phyloP scores from a whole-genome alignment of 2,888 invertebrate genomes.

The Penaeus monodon region DNA sequence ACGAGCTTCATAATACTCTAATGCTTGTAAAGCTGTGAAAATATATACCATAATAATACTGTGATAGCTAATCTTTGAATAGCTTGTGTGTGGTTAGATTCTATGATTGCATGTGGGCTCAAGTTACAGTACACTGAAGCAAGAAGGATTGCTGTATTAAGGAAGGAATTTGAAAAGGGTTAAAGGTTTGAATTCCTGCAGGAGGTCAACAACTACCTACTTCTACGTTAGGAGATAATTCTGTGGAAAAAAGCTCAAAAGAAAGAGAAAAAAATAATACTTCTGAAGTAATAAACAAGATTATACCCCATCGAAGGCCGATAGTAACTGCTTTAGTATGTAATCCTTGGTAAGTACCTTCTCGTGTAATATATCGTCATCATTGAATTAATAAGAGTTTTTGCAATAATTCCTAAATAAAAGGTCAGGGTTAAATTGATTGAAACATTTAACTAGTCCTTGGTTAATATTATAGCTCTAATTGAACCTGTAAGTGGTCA shows the following conservation, averaged over 20 bases:
- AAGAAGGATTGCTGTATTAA: too few relatives aligned
- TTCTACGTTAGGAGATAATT: slow-evolving; percentile 74
- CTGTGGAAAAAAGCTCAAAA: slow-evolving; percentile 77
- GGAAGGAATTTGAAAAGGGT: too few relatives aligned
- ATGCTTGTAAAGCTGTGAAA: too few relatives aligned
- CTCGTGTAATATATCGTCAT: slow-evolving; percentile 80
- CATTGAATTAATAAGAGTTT: slow-evolving; percentile 76
- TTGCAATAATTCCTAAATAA: slow-evolving; percentile 71
- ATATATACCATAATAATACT: too few relatives aligned
- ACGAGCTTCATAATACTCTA: too few relatives aligned
- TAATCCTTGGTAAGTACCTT: slow-evolving; percentile 78
- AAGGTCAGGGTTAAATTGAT: slow-evolving; percentile 1
- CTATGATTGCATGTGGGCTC: too few relatives aligned
- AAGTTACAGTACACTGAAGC: too few relatives aligned
- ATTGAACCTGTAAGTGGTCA: slow-evolving; percentile 67
- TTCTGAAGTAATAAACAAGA: slow-evolving; percentile 81
- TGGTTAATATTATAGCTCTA: slow-evolving; percentile 66
- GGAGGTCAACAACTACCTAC: slow-evolving; percentile 78
- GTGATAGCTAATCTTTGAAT: too few relatives aligned
- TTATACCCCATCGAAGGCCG: slow-evolving; percentile 79
- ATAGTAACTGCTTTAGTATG: slow-evolving; percentile 76
- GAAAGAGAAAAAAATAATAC: slow-evolving; percentile 75
- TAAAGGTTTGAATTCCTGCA: slow-evolving; percentile 74
- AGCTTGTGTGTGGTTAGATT: too few relatives aligned
- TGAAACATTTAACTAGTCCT: slow-evolving; percentile 64